Evolutionary conservation across 2,113 vertebrate species (phyloP).

Genomic region (Xiphophorus maculatus): DNA sequence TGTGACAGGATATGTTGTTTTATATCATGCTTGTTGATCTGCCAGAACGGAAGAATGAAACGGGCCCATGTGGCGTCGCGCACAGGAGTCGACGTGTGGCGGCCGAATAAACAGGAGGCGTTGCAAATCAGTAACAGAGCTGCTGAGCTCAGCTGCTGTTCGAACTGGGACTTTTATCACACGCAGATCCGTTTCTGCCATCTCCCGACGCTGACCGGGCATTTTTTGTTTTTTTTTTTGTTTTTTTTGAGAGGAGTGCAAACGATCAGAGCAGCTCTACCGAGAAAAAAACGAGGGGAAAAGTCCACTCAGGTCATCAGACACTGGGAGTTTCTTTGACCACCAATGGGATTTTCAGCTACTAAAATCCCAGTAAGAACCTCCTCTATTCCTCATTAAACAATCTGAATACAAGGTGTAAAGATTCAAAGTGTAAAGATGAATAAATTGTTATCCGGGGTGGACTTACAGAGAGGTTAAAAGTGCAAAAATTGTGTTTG

Average conservation of each 20-base stretch:
- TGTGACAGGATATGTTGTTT: slow-evolving; percentile 29
- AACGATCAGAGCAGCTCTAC: slow-evolving; percentile 6
- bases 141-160: slow-evolving; percentile 57
- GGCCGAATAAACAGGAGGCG: slow-evolving; percentile 37
- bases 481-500: not conserved
- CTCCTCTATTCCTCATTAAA: no score
- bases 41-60: slow-evolving; percentile 27
- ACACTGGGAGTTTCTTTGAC: not conserved
- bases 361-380: not conserved
- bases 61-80: slow-evolving; percentile 1
- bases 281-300: not conserved
- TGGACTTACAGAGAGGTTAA: not conserved
- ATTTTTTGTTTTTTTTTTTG: slow-evolving; percentile 5
- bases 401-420: no score
- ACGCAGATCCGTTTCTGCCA: slow-evolving; percentile 42
- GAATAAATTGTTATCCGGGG: no score
- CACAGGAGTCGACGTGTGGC: not conserved
- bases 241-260: slow-evolving; percentile 22
- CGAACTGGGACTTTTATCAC: slow-evolving; percentile 50
- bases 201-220: slow-evolving; percentile 41
- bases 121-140: slow-evolving; percentile 63
- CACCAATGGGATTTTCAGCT: not conserved
- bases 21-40: slow-evolving; percentile 27
- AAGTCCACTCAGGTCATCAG: slow-evolving; percentile 13
- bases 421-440: not conserved